Evolutionary conservation across 1,140 invertebrate genomes (phyloP), one percentile per base, ranked within the genome.

Genomic region (Nasonia giraulti): DNA sequence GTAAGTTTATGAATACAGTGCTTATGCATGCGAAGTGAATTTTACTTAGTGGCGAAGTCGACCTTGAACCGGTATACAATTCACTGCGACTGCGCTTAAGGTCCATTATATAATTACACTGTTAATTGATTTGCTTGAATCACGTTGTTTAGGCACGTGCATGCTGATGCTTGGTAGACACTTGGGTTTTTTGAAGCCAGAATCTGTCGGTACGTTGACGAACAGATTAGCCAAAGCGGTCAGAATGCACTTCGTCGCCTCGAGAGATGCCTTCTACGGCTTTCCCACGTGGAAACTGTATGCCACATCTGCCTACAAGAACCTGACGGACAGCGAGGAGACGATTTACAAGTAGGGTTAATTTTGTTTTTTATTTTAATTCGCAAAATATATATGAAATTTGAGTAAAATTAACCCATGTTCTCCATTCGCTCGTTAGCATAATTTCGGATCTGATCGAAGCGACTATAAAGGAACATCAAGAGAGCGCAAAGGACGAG

Each of bases 271-370:
- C 23, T 96, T 96, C 91, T 98, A 96, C 90, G 96, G 96, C 0
- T 93, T 97, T 37, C 96, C 97, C 0, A 91, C 97, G 47, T 98
- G 97, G 97, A 98, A 98, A 91, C 94, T 96, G 80, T 94, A 96
- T 47, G 95, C 96, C 1, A 97, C 97, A 0, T 91, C 93, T 37
- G 94, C 96, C 0, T 98, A 97, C 89, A 94, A 93, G 66, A 94
- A 95, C 10, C 95, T 97, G 73, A 95, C 95, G 23, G 91, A 94
- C 73, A 95, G 96, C 89, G 97, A 98, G 92, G 96, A 97, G 85
- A 94, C 94, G 71, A 96, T 98, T 91, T 97, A 98, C 91, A 95
- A 93, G 94, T 94, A 90, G 91, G 40, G 10, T 44, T 44, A 68
- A 75, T 20, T 68, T 33, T 27, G 33, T 44, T 66, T 11, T 44